phyloP scores from a whole-genome alignment of 2,113 vertebrate species.

The Psephotus haematonotus region DNA sequence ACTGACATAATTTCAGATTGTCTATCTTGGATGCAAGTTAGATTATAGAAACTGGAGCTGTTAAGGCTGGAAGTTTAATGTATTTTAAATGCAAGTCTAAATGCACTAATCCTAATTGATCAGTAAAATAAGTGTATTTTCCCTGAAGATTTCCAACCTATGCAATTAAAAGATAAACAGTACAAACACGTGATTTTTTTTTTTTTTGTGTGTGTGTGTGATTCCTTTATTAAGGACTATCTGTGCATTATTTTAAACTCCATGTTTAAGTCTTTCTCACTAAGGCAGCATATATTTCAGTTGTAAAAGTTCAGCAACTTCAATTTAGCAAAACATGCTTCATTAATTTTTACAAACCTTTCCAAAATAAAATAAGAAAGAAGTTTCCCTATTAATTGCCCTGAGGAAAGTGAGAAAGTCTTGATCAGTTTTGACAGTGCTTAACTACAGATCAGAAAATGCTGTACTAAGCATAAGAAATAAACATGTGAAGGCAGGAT shows the following conservation, averaged over 20 bases:
- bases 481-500: not conserved
- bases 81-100: not conserved
- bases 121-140: not conserved
- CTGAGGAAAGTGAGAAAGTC: not conserved
- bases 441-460: slow-evolving; percentile 23
- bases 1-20: not conserved
- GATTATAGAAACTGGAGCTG: not conserved
- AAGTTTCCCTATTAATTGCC: slow-evolving; percentile 30
- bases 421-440: slow-evolving; percentile 30
- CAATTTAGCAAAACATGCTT: slow-evolving; percentile 29
- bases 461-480: not conserved
- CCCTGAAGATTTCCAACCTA: not conserved
- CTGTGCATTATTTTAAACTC: not conserved
- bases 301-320: slow-evolving; percentile 39
- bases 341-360: slow-evolving; percentile 68
- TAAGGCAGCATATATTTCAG: slow-evolving; percentile 1
- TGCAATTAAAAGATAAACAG: slow-evolving; percentile 22
- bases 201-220: not conserved
- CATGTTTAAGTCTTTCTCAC: not conserved
- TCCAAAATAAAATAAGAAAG: slow-evolving; percentile 60
- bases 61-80: not conserved
- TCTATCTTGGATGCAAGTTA: not conserved
- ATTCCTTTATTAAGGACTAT: not conserved
- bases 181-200: not conserved
- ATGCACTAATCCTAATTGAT: not conserved